A percentile compares a stretch with the other conserved stretches of the same genome.
Conservation (phyloP, 2,113 vertebrate genomes). For the Chaetura pelagica region DNA sequence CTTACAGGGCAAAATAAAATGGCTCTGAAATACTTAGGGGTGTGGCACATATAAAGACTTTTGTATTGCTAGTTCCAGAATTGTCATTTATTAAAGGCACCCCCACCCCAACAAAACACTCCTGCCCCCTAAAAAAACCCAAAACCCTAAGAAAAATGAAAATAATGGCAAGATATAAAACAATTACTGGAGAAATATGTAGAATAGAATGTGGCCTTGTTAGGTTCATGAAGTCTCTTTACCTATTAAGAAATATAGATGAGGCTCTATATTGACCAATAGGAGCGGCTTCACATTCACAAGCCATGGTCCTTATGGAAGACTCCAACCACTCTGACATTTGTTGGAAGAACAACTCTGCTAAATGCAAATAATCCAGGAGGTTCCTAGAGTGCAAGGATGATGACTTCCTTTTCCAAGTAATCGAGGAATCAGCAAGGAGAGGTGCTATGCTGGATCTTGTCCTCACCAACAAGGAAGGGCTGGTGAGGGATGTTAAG, state of each 20-base stretch:
- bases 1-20: neutral
- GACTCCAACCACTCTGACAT: too few relatives aligned
- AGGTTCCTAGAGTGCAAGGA: too few relatives aligned
- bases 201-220: neutral
- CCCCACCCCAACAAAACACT: fast-evolving
- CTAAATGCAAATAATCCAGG: too few relatives aligned
- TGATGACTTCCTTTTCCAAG: too few relatives aligned
- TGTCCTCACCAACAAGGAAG: too few relatives aligned
- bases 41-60: neutral
- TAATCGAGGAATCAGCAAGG: too few relatives aligned
- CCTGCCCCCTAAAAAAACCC: fast-evolving
- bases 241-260: neutral
- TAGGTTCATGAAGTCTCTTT: neutral
- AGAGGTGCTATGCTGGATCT: too few relatives aligned
- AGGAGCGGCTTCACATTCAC: too few relatives aligned
- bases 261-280: too few relatives aligned
- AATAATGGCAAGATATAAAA: neutral
- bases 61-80: neutral
- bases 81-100: neutral
- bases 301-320: too few relatives aligned
- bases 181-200: neutral
- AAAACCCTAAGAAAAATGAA: neutral
- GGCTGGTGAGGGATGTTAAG: too few relatives aligned
- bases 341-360: too few relatives aligned
- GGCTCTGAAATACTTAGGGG: neutral